A percentile compares a stretch with the other conserved stretches of the same genome.
Evolutionary conservation across 2,888 invertebrate species (phyloP).

Genomic region (Cantharis rufa): DNA sequence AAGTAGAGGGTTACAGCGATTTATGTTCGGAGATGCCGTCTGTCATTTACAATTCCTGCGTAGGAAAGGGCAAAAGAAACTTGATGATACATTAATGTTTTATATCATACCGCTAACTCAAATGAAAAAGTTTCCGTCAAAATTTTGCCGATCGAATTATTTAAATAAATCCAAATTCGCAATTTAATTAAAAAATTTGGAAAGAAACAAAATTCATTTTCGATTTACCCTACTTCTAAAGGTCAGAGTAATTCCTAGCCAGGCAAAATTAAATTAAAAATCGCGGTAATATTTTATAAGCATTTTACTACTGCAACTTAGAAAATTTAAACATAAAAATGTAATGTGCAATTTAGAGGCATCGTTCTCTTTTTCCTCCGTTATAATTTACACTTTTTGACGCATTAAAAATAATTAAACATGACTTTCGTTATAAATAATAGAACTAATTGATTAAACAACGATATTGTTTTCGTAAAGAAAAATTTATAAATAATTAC

Average conservation of each 20-base stretch:
- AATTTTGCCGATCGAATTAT: background rate
- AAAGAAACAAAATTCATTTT: background rate
- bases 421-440: background rate
- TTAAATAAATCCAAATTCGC: background rate
- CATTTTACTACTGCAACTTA: background rate
- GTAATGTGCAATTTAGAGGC: background rate
- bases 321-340: background rate
- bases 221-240: background rate
- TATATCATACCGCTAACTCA: background rate
- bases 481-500: slow-evolving; percentile 3
- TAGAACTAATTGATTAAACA: background rate
- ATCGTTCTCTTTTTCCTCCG: background rate
- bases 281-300: background rate
- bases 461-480: background rate
- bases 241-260: background rate
- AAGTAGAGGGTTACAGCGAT: slow-evolving; percentile 7
- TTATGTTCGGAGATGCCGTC: slow-evolving; percentile 1
- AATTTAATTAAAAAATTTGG: background rate
- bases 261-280: background rate
- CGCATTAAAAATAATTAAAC: background rate
- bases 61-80: slow-evolving; percentile 3
- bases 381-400: background rate
- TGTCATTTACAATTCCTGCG: background rate
- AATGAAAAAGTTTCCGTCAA: background rate
- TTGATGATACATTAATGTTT: slow-evolving; percentile 2